Base-by-base conservation (phyloP, 2,888 invertebrate species). In the Microctonus brassicae region DNA sequence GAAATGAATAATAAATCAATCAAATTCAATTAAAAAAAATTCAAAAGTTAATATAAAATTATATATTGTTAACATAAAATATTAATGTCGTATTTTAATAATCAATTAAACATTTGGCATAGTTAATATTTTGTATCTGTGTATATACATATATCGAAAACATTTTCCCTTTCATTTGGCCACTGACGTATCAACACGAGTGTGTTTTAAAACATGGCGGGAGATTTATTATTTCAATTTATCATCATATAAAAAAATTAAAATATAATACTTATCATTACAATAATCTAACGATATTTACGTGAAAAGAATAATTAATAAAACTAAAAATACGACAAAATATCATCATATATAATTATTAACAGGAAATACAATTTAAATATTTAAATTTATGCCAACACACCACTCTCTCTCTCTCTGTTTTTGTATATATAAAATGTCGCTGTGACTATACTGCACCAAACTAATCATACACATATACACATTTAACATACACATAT, bases 141-240 rank as follows among this genome's bases (percentile, higher is more conserved):
- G 39, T 39, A n/a, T 39, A 39, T 39, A 39, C 17, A 7, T 6
- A 20, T 29, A 29, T 29, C 29, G 17, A 10, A 39, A 47, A 47
- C 47, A 79, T 80, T 83, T 83, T 83, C 83, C 83, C 83, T 83
- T 83, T 83, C 83, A 79, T 81, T 83, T 68, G 26, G 66, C 53
- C 83, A 83, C 69, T 77, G 72, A 76, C 79, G 82, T 81, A 78
- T 66, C 78, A 70, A 69, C 60, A 60, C n/a, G 26, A n/a, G 24
- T n/a, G 55, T 26, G 6, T 47, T 17, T 47, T 0, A 4, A n/a
- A 47, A 47, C 47, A n/a, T 7, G 47, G 47, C 47, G 47, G 47
- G 47, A 47, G 17, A n/a, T 17, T 17, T 17, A 17, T n/a, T 0
- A 47, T 47, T 47, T 47, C 17, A 47, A 47, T 47, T 47, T n/a